Evolutionary conservation across 2,113 vertebrate genomes (phyloP).

Genomic region (Eublepharis macularius): DNA sequence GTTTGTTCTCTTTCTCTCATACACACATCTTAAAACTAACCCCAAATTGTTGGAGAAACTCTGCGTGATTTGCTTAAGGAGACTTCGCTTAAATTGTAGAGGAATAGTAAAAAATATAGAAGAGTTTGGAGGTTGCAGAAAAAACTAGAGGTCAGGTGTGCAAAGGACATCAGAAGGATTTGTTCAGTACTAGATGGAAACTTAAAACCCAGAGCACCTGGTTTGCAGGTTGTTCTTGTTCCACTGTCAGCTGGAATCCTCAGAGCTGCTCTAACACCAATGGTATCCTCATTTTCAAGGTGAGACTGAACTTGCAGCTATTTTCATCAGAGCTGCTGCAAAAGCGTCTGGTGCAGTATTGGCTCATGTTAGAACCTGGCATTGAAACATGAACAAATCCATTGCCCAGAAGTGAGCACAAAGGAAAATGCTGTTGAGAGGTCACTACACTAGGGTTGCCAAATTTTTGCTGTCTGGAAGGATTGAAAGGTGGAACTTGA

Average conservation of each 20-base stretch:
- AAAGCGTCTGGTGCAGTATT: neutral
- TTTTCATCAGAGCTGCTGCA: slow-evolving; percentile 5
- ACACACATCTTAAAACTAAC: too few relatives aligned
- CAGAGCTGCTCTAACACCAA: neutral
- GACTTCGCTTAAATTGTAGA: slow-evolving; percentile 13
- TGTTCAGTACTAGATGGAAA: slow-evolving; percentile 60
- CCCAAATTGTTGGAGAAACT: neutral
- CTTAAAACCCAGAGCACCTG: slow-evolving; percentile 38
- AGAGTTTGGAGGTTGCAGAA: slow-evolving; percentile 48
- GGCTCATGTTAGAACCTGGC: neutral
- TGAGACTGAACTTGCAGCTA: slow-evolving; percentile 13
- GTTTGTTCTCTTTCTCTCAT: neutral
- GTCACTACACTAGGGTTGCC: neutral
- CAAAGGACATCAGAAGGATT: slow-evolving; percentile 50
- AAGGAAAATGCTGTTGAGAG: neutral
- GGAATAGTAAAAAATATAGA: slow-evolving; percentile 52
- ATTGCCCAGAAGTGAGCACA: neutral
- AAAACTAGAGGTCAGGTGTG: slow-evolving; percentile 45
- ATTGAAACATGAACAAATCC: neutral
- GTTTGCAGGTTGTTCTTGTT: slow-evolving; percentile 52
- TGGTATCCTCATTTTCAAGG: slow-evolving; percentile 8
- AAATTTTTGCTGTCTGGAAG: neutral
- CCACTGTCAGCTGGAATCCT: slow-evolving; percentile 45
- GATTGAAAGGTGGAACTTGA: neutral
- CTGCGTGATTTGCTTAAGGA: slow-evolving; percentile 40